phyloP scores from a whole-genome alignment of 1,140 invertebrate species.

The Acromyrmex heyeri region DNA sequence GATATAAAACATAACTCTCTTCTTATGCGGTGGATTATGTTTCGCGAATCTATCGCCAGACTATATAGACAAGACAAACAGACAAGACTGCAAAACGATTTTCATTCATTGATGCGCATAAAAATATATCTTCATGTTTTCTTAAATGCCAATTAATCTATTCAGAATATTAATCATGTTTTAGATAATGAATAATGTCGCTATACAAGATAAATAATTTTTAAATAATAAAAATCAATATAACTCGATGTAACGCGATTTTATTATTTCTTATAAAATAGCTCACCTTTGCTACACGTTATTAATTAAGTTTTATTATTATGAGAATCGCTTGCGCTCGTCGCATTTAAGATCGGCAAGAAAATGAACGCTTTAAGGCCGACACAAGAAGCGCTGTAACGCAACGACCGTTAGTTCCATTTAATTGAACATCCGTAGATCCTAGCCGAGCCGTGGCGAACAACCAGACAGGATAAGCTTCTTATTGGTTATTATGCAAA shows the following conservation, averaged over 20 bases:
- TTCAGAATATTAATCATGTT: not conserved
- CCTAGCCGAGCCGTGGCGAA: not conserved
- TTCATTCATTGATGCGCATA: not conserved
- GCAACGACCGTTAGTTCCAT: conserved; percentile 44
- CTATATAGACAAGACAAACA: not conserved
- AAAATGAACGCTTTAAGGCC: conserved; percentile 9
- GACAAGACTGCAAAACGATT: not conserved
- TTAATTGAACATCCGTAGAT: conserved; percentile 52
- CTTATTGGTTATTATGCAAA: conserved; percentile 50
- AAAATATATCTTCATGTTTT: not conserved
- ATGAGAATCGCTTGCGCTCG: not conserved
- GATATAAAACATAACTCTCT: conserved; percentile 33
- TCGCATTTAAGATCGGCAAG: not conserved
- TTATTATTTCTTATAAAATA: not conserved
- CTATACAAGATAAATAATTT: not conserved
- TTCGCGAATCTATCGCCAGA: not conserved
- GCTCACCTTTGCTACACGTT: not conserved
- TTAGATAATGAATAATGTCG: not conserved
- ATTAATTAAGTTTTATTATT: conserved; percentile 32
- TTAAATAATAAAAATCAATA: conserved; percentile 18
- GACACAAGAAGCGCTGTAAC: not conserved
- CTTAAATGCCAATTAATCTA: not conserved
- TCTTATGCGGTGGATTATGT: conserved; percentile 16
- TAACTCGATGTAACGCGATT: not conserved
- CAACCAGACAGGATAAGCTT: not conserved